Conservation (phyloP, 2,113 vertebrate genomes). For the Lasiurus borealis region DNA sequence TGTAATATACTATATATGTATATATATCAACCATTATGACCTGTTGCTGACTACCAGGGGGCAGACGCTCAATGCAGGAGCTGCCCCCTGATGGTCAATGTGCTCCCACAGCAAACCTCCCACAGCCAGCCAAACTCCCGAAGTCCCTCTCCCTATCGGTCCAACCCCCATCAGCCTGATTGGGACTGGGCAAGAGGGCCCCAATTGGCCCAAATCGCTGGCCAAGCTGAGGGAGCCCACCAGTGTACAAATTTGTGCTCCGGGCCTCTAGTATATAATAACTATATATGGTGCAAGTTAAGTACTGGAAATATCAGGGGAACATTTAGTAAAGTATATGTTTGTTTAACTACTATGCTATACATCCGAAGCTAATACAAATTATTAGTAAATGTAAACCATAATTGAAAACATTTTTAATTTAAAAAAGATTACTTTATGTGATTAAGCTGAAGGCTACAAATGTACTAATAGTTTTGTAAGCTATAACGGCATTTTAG, state of each 20-base stretch:
- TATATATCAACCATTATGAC: too few relatives aligned
- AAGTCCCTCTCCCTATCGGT: too few relatives aligned
- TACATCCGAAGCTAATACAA: neutral
- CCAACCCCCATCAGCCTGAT: too few relatives aligned
- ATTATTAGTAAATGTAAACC: neutral
- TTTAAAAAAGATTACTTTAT: neutral
- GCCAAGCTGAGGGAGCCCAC: too few relatives aligned
- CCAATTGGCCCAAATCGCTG: too few relatives aligned
- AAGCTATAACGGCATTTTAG: neutral
- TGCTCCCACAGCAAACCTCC: too few relatives aligned
- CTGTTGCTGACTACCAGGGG: too few relatives aligned
- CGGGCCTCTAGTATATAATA: neutral
- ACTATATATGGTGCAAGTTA: neutral
- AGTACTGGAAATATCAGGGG: neutral
- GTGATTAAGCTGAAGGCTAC: conserved; percentile 33
- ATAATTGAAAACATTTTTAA: neutral
- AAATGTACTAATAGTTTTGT: neutral
- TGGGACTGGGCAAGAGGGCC: too few relatives aligned
- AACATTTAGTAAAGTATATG: neutral
- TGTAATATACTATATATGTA: neutral
- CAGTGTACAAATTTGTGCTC: too few relatives aligned
- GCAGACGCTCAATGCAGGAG: too few relatives aligned
- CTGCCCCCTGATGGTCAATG: too few relatives aligned
- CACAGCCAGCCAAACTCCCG: too few relatives aligned
- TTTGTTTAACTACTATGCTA: neutral